These are phyloP conservation scores for Cristatella mucedo DNA, from an alignment of 2,888 invertebrate genomes.

Conservation along the genomic window DNA sequence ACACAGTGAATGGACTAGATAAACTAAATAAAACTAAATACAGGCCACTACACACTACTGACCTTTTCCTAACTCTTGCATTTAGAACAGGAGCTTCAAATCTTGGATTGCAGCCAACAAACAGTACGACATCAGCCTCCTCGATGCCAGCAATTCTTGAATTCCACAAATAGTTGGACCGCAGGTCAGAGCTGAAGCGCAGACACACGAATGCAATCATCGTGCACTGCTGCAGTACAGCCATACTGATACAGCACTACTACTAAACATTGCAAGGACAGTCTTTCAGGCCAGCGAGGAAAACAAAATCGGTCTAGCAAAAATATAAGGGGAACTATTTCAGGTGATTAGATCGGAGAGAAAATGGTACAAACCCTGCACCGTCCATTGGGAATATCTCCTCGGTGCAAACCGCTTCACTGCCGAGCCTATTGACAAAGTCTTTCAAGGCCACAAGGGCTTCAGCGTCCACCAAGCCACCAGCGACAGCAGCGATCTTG, in stretches of 20 bases:
- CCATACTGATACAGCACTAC: no score
- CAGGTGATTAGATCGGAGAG: background rate
- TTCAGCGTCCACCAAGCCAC: conserved; percentile 79
- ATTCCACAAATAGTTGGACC: conserved; percentile 82
- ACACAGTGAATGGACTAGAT: no score
- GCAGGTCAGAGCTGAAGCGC: conserved; percentile 64
- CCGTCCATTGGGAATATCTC: conserved; percentile 58
- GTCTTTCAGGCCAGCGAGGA: no score
- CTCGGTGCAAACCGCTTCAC: conserved; percentile 74
- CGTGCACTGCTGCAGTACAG: no score
- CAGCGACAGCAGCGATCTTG: conserved; percentile 66
- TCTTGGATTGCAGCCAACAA: conserved; percentile 90
- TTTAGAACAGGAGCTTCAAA: conserved; percentile 93
- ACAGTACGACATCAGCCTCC: conserved; percentile 73
- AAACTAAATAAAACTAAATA: no score
- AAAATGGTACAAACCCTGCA: conserved; percentile 30
- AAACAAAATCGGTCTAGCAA: background rate
- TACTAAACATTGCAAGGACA: no score
- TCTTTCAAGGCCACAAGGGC: conserved; percentile 78
- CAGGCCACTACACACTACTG: conserved; percentile 9
- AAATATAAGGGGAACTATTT: background rate
- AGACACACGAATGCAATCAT: no score
- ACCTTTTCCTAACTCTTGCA: conserved; percentile 76
- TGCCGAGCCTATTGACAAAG: conserved; percentile 67
- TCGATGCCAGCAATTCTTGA: conserved; percentile 75